Percentiles rank a stretch among this genome's conserved stretches.
phyloP scores from a whole-genome alignment of 2,888 invertebrate genomes.

The Globia sparganii region DNA sequence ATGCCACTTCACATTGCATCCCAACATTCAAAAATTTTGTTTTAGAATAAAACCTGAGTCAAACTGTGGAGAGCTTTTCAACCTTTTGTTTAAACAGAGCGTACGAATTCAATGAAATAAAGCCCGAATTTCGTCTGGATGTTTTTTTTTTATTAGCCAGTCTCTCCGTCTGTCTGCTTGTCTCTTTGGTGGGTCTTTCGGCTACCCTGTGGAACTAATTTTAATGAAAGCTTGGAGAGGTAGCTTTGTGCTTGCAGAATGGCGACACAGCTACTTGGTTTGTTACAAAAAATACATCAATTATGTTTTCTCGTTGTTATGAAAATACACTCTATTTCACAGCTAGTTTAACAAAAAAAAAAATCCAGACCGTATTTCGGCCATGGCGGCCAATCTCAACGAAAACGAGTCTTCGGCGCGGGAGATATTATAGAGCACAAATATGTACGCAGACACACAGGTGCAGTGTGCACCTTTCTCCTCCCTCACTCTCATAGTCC shows the following conservation, averaged over 20 bases:
- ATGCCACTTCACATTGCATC: conserved; percentile 72
- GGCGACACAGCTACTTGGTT: background rate
- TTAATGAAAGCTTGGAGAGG: conserved; percentile 26
- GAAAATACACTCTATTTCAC: background rate
- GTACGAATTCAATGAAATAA: conserved; percentile 44
- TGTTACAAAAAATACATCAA: background rate
- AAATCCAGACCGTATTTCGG: background rate
- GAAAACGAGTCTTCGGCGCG: background rate
- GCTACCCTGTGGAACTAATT: conserved; percentile 38
- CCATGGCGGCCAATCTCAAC: background rate
- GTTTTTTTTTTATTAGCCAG: conserved; percentile 33
- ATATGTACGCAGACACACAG: background rate
- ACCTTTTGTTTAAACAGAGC: conserved; percentile 47
- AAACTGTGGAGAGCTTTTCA: conserved; percentile 29
- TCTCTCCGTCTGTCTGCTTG: background rate
- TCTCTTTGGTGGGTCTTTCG: conserved; percentile 18
- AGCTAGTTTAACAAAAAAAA: background rate
- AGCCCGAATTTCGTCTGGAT: conserved; percentile 33
- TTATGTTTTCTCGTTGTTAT: background rate
- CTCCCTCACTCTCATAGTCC: background rate
- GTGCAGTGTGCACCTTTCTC: background rate
- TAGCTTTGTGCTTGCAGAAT: conserved; percentile 20
- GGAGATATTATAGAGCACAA: background rate
- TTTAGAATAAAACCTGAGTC: conserved; percentile 53
- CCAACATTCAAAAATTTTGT: conserved; percentile 64